Evolutionary conservation across 2,888 invertebrate species (phyloP).

Genomic region (Salpingus planirostris): DNA sequence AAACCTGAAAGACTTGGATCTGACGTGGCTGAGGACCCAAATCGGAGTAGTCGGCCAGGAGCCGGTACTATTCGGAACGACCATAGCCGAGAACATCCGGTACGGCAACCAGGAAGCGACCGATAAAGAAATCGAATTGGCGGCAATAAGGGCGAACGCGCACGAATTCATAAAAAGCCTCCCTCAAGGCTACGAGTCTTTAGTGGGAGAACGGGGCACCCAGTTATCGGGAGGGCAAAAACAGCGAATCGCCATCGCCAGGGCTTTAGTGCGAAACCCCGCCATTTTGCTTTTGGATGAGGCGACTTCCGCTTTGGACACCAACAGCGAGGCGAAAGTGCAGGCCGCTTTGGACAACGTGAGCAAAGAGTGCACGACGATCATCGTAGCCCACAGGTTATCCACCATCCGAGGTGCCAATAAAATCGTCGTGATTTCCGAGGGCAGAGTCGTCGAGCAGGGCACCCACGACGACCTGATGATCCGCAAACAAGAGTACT

Average conservation of each 20-base stretch:
- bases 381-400: constrained; percentile 70
- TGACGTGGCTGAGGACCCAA: constrained; percentile 67
- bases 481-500: constrained; percentile 56
- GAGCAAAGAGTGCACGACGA: constrained; percentile 61
- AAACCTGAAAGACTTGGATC: constrained; percentile 63
- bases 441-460: constrained; percentile 58
- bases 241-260: constrained; percentile 71
- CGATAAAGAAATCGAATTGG: constrained; percentile 56
- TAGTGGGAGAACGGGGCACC: constrained; percentile 79
- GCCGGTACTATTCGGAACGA: constrained; percentile 76
- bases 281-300: constrained; percentile 73
- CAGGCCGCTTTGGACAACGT: constrained; percentile 71
- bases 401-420: constrained; percentile 67
- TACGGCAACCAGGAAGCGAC: constrained; percentile 63
- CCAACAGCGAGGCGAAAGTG: constrained; percentile 76
- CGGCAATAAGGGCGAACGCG: constrained; percentile 68
- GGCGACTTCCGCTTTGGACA: constrained; percentile 84
- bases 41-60: constrained; percentile 90
- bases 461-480: constrained; percentile 65
- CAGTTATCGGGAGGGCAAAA: constrained; percentile 48
- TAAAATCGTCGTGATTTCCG: constrained; percentile 61
- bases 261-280: constrained; percentile 76
- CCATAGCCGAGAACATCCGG: constrained; percentile 75
- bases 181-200: constrained; percentile 71
- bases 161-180: constrained; percentile 66